Conservation (phyloP, 2,888 invertebrate species). For the Perizoma affinitatum region DNA sequence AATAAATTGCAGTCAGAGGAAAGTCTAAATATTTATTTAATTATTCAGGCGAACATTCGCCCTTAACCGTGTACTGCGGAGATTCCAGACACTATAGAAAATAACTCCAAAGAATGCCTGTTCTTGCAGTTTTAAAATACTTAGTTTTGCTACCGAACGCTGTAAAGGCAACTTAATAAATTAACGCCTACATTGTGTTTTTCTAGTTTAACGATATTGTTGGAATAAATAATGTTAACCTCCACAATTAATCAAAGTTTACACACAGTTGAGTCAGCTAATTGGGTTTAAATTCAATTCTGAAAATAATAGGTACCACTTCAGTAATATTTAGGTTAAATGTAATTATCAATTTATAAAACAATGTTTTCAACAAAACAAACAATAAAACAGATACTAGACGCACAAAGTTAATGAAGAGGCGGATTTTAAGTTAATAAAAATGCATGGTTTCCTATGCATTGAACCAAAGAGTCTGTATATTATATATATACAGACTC, state of each 20-base stretch:
- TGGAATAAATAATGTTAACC: neutral
- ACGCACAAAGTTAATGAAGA: constrained; percentile 1
- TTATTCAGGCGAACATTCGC: too few species aligned
- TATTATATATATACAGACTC: too few species aligned
- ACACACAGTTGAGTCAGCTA: constrained; percentile 11
- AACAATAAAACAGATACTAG: constrained; percentile 6
- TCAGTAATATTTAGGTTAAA: constrained; percentile 8
- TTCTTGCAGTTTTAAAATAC: too few species aligned
- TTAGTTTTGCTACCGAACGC: too few species aligned
- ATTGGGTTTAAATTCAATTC: constrained; percentile 3
- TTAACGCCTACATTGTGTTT: neutral
- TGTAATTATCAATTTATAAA: constrained; percentile 8
- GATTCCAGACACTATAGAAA: too few species aligned
- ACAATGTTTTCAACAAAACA: constrained; percentile 15
- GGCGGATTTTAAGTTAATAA: neutral
- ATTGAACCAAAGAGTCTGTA: too few species aligned
- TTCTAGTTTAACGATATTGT: neutral
- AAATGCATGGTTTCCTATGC: too few species aligned
- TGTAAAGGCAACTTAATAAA: neutral
- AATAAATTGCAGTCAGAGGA: too few species aligned
- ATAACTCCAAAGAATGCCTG: too few species aligned
- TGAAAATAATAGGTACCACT: neutral
- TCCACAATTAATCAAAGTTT: constrained; percentile 1
- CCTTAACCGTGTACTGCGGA: too few species aligned
- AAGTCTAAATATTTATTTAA: too few species aligned